phyloP scores from a whole-genome alignment of 2,113 vertebrate species.

The Martes martes region DNA sequence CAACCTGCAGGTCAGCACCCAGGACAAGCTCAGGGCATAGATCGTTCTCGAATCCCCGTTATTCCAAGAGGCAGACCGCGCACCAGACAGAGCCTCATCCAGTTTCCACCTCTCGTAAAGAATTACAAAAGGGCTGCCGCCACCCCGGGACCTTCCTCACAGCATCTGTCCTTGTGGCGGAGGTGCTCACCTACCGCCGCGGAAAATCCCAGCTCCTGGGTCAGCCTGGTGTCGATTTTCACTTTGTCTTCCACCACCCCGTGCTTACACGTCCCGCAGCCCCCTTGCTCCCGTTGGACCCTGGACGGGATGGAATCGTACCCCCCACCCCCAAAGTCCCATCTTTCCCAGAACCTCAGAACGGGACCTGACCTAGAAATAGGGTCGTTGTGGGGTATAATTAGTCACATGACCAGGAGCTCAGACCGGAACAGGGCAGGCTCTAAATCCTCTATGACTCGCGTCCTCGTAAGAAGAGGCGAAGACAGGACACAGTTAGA shows the following conservation, averaged over 20 bases:
- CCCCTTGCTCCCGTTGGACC: neutral
- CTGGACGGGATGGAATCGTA: neutral
- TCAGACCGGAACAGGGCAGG: too few species aligned
- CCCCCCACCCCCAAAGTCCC: too few species aligned
- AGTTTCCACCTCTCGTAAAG: neutral
- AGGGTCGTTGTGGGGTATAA: neutral
- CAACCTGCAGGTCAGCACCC: neutral
- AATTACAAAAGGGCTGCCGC: neutral
- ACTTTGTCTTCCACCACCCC: neutral
- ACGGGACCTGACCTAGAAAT: neutral
- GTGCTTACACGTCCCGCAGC: neutral
- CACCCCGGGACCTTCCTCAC: neutral
- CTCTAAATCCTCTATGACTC: neutral
- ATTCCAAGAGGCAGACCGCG: accelerated
- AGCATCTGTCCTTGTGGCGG: accelerated
- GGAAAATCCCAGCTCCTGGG: neutral
- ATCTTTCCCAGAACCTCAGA: neutral
- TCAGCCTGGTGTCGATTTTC: neutral
- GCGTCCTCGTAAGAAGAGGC: neutral
- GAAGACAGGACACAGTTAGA: neutral
- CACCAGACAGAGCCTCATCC: neutral
- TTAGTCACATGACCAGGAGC: too few species aligned
- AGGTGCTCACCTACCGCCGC: neutral
- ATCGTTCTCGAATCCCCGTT: neutral
- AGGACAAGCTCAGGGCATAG: neutral